phyloP scores from a whole-genome alignment of 2,888 invertebrate genomes.

The Mesochorus sp. region DNA sequence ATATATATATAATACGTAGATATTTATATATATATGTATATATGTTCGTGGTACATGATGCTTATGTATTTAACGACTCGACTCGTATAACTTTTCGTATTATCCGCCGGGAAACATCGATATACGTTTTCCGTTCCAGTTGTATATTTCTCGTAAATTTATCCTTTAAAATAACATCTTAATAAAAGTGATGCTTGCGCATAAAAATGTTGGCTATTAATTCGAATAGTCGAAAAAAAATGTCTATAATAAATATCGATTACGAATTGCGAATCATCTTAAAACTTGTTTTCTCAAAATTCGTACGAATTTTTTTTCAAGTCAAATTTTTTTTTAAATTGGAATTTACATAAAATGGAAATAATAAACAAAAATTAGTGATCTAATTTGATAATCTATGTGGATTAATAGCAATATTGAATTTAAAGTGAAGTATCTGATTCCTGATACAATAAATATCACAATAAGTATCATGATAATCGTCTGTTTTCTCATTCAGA shows the following conservation, averaged over 20 bases:
- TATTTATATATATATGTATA: not conserved
- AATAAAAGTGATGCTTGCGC: not conserved
- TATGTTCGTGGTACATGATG: not conserved
- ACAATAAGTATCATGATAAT: not conserved
- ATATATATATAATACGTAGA: not conserved
- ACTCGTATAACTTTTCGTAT: conserved; percentile 34
- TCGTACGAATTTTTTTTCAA: too few relatives aligned
- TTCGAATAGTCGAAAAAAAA: not conserved
- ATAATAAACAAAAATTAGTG: too few relatives aligned
- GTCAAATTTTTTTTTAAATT: too few relatives aligned
- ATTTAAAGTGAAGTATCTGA: not conserved
- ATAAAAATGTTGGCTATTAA: not conserved
- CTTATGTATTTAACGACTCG: conserved; percentile 20
- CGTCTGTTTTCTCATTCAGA: not conserved
- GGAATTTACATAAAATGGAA: too few relatives aligned
- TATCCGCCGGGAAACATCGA: conserved; percentile 28
- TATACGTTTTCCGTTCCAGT: not conserved
- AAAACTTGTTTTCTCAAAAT: too few relatives aligned
- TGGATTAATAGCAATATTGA: not conserved
- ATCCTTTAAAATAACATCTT: not conserved
- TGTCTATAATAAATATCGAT: not conserved
- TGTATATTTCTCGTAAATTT: conserved; percentile 7
- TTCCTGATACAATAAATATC: not conserved
- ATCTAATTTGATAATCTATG: too few relatives aligned
- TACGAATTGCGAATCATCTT: too few relatives aligned